Base-by-base conservation (phyloP, 2,797 vertebrate species). In the Pygocentrus nattereri region DNA sequence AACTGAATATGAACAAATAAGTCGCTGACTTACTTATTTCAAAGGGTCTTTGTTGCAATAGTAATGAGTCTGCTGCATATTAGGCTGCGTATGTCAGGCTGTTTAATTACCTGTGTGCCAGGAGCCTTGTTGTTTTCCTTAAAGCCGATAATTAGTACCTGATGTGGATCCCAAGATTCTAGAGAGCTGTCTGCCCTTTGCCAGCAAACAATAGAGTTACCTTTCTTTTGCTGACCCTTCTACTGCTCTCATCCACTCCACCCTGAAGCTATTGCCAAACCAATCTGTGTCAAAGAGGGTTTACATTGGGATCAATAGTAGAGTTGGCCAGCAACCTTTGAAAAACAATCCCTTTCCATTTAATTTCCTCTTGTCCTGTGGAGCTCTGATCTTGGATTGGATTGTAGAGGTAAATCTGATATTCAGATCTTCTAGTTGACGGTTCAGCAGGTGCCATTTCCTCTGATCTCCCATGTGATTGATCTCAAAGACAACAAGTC, bases 321-420 rank as follows among this genome's bases (percentile, higher is more conserved):
- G 88, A 89, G 91, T 84, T 88, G 84, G 83, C 85, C 62, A 61
- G 21, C 31, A n/a, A 86, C 82, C 78, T 81, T 87, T 85, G 76
- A 88, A 87, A 82, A 89, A 88, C 84, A 86, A 38, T 64, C 85
- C 25, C 13, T 76, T 79, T 27, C 81, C 47, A 77, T 86, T 90
- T 90, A 41, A 89, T 91, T 90, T 90, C 86, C 76, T 81, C 68
- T 78, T 86, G 88, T 92, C 90, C 76, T 49, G 65, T 5, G 56
- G 78, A 80, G 67, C 84, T 79, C 62, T 82, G 88, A 93, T 92
- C 38, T 74, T 16, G 6, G 52, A 6, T 74, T 16, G 6, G 52
- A 6, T 78, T 69, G 27, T 44, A 30, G 23, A 23, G 25, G n/a
- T 41, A 69, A 62, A 23, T 19, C 78, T 50, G 69, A 62, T 72